A percentile compares a stretch with the other conserved stretches of the same genome.
Evolutionary conservation across 1,140 invertebrate species (phyloP).

Genomic region (Zaprionus camerounensis): DNA sequence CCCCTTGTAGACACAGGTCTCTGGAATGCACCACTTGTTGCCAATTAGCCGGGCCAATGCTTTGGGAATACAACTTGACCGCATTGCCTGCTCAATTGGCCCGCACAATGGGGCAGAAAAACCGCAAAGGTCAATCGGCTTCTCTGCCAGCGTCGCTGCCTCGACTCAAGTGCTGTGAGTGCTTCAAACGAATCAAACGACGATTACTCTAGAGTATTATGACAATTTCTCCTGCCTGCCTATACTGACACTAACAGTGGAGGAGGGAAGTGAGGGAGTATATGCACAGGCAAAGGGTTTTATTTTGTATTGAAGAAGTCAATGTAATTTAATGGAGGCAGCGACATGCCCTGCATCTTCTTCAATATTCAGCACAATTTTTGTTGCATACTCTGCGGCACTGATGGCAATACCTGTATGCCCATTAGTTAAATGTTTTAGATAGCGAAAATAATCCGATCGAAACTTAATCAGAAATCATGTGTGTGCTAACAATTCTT

Average conservation of each 20-base stretch:
- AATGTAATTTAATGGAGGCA: neutral
- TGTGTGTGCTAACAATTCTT: too few relatives aligned
- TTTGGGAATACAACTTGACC: constrained; percentile 34
- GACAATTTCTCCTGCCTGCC: neutral
- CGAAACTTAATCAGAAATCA: too few relatives aligned
- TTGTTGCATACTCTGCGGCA: too few relatives aligned
- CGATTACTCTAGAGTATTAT: constrained; percentile 2
- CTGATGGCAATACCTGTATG: too few relatives aligned
- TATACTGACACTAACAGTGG: neutral
- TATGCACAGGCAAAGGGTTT: neutral
- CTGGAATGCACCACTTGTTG: constrained; percentile 40
- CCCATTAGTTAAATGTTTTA: too few relatives aligned
- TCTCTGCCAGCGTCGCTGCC: neutral
- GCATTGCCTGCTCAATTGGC: constrained; percentile 21
- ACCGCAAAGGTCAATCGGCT: constrained; percentile 26
- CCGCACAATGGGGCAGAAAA: constrained; percentile 29
- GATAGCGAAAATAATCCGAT: too few relatives aligned
- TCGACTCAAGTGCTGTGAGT: neutral
- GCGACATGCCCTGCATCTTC: too few relatives aligned
- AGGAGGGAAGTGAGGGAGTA: neutral
- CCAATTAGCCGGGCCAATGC: constrained; percentile 34
- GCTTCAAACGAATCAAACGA: neutral
- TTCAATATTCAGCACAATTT: too few relatives aligned
- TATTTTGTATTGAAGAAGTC: neutral
- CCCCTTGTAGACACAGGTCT: constrained; percentile 9